Evolutionary conservation across 2,888 invertebrate species (phyloP).

Genomic region (Eumacrocentrus americanus): DNA sequence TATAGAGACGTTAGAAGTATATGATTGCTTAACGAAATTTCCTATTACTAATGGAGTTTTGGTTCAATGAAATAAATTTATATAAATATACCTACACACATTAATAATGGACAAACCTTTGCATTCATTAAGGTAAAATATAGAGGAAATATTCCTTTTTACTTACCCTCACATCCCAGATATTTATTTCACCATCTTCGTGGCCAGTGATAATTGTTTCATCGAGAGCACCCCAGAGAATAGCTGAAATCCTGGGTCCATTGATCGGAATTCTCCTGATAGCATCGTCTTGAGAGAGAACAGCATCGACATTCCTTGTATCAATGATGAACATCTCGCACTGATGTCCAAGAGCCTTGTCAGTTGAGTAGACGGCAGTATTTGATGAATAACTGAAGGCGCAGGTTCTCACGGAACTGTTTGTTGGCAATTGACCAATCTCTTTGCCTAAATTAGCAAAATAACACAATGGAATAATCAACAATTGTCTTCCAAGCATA

Average conservation of each 20-base stretch:
- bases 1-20: background rate
- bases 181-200: constrained; percentile 89
- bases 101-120: background rate
- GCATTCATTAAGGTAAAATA: too few species aligned
- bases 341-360: constrained; percentile 87
- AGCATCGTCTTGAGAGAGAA: constrained; percentile 72
- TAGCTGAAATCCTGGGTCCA: constrained; percentile 86
- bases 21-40: constrained; percentile 11
- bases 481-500: too few species aligned
- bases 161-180: constrained; percentile 88
- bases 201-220: constrained; percentile 91
- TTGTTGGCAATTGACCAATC: constrained; percentile 77
- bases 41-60: too few species aligned
- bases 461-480: background rate
- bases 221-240: constrained; percentile 94
- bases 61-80: constrained; percentile 21
- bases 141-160: background rate
- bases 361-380: constrained; percentile 91
- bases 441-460: constrained; percentile 67
- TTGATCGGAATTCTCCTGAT: constrained; percentile 80
- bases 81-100: background rate
- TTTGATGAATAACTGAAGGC: constrained; percentile 92
- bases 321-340: constrained; percentile 91
- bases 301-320: constrained; percentile 77
- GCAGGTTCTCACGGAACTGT: constrained; percentile 91